Base-by-base conservation (phyloP, 2,888 invertebrate genomes). In the Lagria hirta region DNA sequence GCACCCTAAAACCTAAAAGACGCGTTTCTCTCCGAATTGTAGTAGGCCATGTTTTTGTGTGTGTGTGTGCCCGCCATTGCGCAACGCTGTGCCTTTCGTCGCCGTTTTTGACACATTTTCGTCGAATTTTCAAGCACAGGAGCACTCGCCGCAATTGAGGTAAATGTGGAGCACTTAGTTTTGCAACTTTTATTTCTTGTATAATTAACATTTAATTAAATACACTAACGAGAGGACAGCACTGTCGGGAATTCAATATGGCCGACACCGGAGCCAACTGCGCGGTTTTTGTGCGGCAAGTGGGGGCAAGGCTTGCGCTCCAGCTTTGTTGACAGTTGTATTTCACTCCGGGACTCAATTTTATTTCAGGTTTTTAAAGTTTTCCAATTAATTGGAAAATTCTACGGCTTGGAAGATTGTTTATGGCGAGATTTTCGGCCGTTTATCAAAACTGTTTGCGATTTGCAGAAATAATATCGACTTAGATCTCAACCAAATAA, bases 181-280 rank as follows among this genome's bases (percentile, higher is more conserved):
- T 44, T 41, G 38, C 22, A 23, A 28, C 23, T 8, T 14, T 38
- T 36, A 23, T 48, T 15, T 14, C 27, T 28, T 16, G 24, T 10
- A 43, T 47, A 37, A 41, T 33, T 40, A 27, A 44, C 49, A 52
- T 27, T 48, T 23, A 28, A 21, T 11, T 23, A 26, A 51, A 48
- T 48, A 54, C 49, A 38, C 22, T 24, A 27, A 49, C 54, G 49
- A 56, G 62, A 57, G 54, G 48, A 65, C 65, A 66, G 65, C 67
- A 66, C 68, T 54, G 58, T 66, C 65, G 65, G 51, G 50, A 54
- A 64, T 64, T 63, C 68, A 71, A 68, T 60, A 71, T 71, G 71
- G 71, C 71, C 61, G 68, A 55, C 61, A 27, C 46, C 43, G 15
- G 47, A 42, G 43, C 48, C 42, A 44, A 47, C 37, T 49, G 49